Conservation (phyloP, 2,888 invertebrate genomes). For the Cheilosia impressa region DNA sequence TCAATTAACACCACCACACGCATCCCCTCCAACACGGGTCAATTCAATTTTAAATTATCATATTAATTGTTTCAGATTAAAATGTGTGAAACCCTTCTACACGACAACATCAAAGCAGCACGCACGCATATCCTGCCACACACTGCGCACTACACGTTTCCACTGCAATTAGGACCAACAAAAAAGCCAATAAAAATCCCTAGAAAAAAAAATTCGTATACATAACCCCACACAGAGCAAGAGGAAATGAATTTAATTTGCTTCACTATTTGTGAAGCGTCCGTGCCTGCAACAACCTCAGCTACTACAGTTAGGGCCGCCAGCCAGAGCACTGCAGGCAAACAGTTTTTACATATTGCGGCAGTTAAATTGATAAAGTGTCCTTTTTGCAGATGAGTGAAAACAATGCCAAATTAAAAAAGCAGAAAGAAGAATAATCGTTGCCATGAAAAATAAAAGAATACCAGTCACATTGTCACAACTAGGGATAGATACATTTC, state of each 20-base stretch:
- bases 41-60: slow-evolving; percentile 59
- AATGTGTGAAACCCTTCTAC: slow-evolving; percentile 23
- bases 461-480: background rate
- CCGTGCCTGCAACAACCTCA: slow-evolving; percentile 64
- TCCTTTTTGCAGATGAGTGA: slow-evolving; percentile 74
- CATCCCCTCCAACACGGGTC: slow-evolving; percentile 1
- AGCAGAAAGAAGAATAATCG: background rate
- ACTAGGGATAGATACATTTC: background rate
- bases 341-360: slow-evolving; percentile 74
- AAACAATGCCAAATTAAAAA: slow-evolving; percentile 53
- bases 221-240: slow-evolving; percentile 1
- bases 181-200: background rate
- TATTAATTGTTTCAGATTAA: slow-evolving; percentile 68
- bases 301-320: slow-evolving; percentile 29
- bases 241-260: slow-evolving; percentile 67
- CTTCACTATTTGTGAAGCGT: slow-evolving; percentile 60
- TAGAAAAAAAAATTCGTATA: slow-evolving; percentile 9
- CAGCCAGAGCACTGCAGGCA: slow-evolving; percentile 62
- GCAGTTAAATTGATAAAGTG: slow-evolving; percentile 75
- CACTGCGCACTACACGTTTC: slow-evolving; percentile 11
- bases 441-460: background rate
- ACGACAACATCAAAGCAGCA: slow-evolving; percentile 31
- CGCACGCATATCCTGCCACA: slow-evolving; percentile 36
- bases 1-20: slow-evolving; percentile 32
- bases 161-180: slow-evolving; percentile 65